Base-by-base conservation (phyloP, 2,113 vertebrate genomes). In the Connochaetes taurinus region DNA sequence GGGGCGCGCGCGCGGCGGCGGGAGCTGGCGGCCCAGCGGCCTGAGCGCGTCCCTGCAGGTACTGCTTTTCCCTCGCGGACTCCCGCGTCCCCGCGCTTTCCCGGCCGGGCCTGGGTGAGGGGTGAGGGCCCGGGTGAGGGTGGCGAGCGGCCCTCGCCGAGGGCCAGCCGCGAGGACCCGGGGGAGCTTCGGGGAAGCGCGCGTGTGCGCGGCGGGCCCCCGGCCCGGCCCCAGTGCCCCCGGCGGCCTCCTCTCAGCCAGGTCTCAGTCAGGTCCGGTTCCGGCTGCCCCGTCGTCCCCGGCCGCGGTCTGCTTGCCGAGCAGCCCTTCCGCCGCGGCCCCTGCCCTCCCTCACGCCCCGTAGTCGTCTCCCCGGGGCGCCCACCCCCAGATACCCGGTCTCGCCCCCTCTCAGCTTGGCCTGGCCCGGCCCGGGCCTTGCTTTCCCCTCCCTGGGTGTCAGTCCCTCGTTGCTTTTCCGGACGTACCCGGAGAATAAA, bases 11-110 rank as follows among this genome's bases (percentile, higher is more conserved):
- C 53, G 19, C 21, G 31, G 83, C n/a, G 36, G 95, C 83, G 60
- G 91, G 67, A 81, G 83, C 40, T 17, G 90, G 80, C 4, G 31
- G 86, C 1, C 7, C 55, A 0, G 11, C 1, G 0, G 78, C 4
- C 14, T 1, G 71, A 3, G 19, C 5, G 12, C 0, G n/a, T 29
- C 3, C 5, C 3, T 17, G 12, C 62, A 71, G 98, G 96, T 96
- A 94, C 8, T 3, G 40, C 29, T 45, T 90, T 21, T 16, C 8
- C 23, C 7, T n/a, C 3, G 19, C 43, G 2, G 55, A 6, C 11
- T 11, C n/a, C 3, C 2, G 27, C 13, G 62, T 36, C 71, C 78
- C 89, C 29, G 11, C 2, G 29, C 50, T 31, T 45, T 88, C 40
- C 5, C 5, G 67, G 19, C n/a, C 2, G 19, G 64, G n/a, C 67